Evolutionary conservation across 2,888 invertebrate genomes (phyloP).

Genomic region (Aporophyla nigra): DNA sequence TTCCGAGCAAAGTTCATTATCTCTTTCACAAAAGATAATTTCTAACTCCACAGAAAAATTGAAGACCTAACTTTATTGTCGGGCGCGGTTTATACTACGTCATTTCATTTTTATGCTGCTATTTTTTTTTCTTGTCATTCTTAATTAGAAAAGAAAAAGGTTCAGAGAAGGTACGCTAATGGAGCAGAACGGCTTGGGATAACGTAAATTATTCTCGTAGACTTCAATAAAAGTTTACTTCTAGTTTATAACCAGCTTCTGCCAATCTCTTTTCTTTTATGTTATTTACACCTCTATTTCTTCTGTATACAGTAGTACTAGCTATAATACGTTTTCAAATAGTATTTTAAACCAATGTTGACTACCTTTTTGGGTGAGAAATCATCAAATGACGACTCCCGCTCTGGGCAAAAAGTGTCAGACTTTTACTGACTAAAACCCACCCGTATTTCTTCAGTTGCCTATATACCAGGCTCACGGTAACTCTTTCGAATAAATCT

Average conservation of each 20-base stretch:
- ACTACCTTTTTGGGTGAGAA: no score
- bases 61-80: conserved; percentile 46
- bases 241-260: neutral
- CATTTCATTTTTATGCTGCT: conserved; percentile 4
- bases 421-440: no score
- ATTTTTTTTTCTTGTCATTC: neutral
- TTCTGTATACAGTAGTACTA: no score
- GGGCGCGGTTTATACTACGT: conserved; percentile 28
- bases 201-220: neutral
- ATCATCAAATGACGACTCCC: no score
- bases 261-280: no score
- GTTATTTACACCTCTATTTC: no score
- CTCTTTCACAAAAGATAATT: conserved; percentile 52
- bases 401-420: no score
- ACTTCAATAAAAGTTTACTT: neutral
- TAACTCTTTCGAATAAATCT: no score
- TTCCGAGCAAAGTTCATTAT: conserved; percentile 44
- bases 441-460: no score
- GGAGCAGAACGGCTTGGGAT: neutral
- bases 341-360: no score
- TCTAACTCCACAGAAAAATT: conserved; percentile 65
- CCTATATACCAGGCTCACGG: no score
- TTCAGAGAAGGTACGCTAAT: neutral
- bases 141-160: neutral
- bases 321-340: no score